Evolutionary conservation across 1,140 invertebrate species (phyloP).

Genomic region (Ostrea edulis): DNA sequence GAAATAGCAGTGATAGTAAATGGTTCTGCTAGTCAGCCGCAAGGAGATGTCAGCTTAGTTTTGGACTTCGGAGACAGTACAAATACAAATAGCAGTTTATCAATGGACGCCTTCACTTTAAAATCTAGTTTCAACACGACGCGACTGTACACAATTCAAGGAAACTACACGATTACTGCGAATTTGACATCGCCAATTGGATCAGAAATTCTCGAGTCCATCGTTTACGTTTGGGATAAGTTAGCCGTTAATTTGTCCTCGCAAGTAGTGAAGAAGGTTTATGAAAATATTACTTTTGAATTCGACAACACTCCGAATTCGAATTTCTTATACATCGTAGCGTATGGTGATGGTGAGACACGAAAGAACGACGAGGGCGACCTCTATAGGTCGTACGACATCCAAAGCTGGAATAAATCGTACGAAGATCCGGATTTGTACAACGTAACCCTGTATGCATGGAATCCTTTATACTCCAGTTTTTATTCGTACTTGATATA

Average conservation of each 20-base stretch:
- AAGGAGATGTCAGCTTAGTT: slow-evolving; percentile 6
- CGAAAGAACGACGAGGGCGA: neutral
- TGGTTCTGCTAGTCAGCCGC: neutral
- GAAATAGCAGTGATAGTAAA: slow-evolving; percentile 39
- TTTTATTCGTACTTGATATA: slow-evolving; percentile 36
- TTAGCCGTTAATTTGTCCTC: slow-evolving; percentile 41
- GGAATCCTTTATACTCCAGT: slow-evolving; percentile 42
- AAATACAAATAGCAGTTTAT: neutral
- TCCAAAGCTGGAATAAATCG: slow-evolving; percentile 9
- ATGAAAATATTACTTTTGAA: slow-evolving; percentile 43
- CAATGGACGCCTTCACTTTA: neutral
- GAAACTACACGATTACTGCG: slow-evolving; percentile 40
- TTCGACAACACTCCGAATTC: slow-evolving; percentile 47
- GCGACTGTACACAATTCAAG: slow-evolving; percentile 38
- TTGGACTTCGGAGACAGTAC: slow-evolving; percentile 26
- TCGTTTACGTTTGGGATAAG: slow-evolving; percentile 50
- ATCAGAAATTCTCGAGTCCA: neutral
- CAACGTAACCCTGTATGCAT: slow-evolving; percentile 29
- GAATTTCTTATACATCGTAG: slow-evolving; percentile 45
- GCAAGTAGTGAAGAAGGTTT: slow-evolving; percentile 13
- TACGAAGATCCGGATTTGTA: slow-evolving; percentile 33
- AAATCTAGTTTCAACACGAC: slow-evolving; percentile 9
- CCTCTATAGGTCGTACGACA: slow-evolving; percentile 5
- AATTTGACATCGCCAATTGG: slow-evolving; percentile 22
- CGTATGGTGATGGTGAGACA: slow-evolving; percentile 28